phyloP scores from a whole-genome alignment of 1,140 invertebrate species.

The Goniozus legneri region DNA sequence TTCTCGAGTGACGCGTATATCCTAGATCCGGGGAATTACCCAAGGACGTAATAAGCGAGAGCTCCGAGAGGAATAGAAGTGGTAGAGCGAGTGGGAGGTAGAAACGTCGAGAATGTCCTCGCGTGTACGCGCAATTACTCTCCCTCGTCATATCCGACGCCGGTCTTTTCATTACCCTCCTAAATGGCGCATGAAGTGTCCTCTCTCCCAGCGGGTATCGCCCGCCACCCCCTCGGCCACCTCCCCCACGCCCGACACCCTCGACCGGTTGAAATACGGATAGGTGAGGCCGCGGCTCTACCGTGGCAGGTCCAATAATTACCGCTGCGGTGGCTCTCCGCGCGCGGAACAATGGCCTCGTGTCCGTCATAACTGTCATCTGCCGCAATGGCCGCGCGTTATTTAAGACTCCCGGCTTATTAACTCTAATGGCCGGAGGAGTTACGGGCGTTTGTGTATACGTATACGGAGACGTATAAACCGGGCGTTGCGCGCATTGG shows the following conservation, averaged over 20 bases:
- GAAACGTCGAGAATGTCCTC: conserved; percentile 18
- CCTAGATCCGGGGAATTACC: no score
- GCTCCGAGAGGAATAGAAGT: no score
- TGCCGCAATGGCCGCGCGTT: conserved; percentile 25
- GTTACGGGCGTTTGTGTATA: no score
- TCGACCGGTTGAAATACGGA: conserved; percentile 20
- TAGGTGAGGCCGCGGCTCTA: conserved; percentile 13
- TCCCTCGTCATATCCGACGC: conserved; percentile 30
- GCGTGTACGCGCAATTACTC: conserved; percentile 30
- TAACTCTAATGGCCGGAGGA: conserved; percentile 35
- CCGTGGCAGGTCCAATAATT: conserved; percentile 34
- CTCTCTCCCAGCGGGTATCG: conserved; percentile 4
- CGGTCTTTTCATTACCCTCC: conserved; percentile 35
- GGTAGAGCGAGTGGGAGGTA: not conserved
- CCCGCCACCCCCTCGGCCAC: not conserved
- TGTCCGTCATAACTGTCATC: conserved; percentile 44
- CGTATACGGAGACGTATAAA: no score
- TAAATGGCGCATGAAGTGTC: conserved; percentile 27
- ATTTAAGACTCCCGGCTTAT: conserved; percentile 43
- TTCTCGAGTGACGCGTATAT: no score
- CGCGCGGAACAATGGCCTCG: conserved; percentile 34
- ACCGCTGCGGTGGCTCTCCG: no score
- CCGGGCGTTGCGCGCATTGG: no score
- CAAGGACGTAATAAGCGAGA: not conserved
- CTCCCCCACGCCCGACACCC: not conserved